phyloP scores from a whole-genome alignment of 1,140 invertebrate species.

The Leptopilina boulardi region DNA sequence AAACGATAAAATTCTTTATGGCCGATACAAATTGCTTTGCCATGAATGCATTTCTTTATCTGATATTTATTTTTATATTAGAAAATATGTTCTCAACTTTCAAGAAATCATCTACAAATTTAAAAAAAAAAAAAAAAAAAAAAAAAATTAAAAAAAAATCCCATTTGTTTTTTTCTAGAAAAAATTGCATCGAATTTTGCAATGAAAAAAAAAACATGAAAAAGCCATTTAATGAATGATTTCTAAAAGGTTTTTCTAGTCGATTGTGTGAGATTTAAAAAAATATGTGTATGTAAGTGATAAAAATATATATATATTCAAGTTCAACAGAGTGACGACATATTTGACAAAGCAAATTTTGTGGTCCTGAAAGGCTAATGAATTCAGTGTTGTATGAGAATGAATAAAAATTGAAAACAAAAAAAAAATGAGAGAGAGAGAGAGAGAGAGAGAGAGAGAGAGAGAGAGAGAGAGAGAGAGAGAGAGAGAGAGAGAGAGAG shows the following conservation, averaged over 20 bases:
- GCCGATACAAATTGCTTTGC: slow-evolving; percentile 13
- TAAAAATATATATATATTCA: slow-evolving; percentile 3
- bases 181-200: background rate
- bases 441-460: no score
- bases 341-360: background rate
- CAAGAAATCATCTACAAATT: no score
- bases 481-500: no score
- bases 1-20: slow-evolving; percentile 24
- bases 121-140: no score
- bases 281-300: background rate
- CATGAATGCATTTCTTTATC: slow-evolving; percentile 14
- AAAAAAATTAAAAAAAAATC: no score
- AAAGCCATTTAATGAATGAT: slow-evolving; percentile 6
- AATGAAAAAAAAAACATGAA: background rate
- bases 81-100: background rate
- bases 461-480: no score
- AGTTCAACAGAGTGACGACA: slow-evolving; percentile 25
- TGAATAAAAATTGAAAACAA: slow-evolving; percentile 7
- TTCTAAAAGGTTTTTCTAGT: slow-evolving; percentile 12
- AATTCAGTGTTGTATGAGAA: slow-evolving; percentile 19
- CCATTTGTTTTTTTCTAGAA: no score
- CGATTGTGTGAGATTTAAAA: background rate
- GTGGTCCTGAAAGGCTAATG: slow-evolving; percentile 1
- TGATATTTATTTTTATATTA: slow-evolving; percentile 1
- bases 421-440: background rate